A percentile compares a stretch with the other conserved stretches of the same genome.
These are phyloP conservation scores for Hippolais icterina DNA, from an alignment of 2,113 vertebrate species.

Conservation along the genomic window DNA sequence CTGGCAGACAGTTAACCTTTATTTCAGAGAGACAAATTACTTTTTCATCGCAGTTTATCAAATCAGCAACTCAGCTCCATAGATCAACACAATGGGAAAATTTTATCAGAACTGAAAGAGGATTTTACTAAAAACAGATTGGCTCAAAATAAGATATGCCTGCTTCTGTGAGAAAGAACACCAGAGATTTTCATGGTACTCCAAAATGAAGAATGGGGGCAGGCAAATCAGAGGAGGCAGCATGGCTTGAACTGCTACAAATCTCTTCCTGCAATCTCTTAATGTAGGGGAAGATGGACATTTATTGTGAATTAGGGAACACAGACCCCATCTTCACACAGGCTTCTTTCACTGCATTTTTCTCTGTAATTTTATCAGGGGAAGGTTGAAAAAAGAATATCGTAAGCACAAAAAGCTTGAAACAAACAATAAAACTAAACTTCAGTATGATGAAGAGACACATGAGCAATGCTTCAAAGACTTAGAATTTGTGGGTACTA, in stretches of 20 bases:
- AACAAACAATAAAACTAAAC: background rate
- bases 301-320: background rate
- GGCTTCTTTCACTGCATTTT: background rate
- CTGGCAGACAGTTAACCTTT: conserved; percentile 56
- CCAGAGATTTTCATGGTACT: background rate
- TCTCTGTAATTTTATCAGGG: background rate
- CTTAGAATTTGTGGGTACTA: background rate
- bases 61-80: conserved; percentile 22
- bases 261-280: background rate
- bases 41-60: conserved; percentile 60
- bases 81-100: background rate
- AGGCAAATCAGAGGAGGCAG: background rate
- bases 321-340: background rate
- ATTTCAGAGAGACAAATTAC: conserved; percentile 57
- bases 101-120: background rate
- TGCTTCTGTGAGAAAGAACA: background rate
- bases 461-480: background rate
- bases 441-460: background rate
- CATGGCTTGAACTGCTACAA: background rate
- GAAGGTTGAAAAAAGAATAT: background rate
- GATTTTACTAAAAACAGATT: background rate
- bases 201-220: background rate
- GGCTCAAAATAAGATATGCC: background rate
- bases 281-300: fast-evolving
- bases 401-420: background rate